Conservation (phyloP, 2,888 invertebrate genomes). For the Abrostola triplasia region DNA sequence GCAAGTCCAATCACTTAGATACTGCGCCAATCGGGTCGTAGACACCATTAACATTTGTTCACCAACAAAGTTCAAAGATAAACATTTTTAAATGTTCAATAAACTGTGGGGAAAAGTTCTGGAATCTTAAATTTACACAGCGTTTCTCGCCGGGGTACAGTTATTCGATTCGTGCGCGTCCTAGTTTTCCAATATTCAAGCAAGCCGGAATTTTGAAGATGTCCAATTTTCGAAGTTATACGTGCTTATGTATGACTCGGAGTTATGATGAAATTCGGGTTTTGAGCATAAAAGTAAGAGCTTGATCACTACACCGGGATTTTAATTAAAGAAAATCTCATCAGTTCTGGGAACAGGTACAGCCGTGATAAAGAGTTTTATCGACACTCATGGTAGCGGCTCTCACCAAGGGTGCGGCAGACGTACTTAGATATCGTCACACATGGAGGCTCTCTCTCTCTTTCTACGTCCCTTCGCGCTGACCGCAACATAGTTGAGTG, state of each 20-base stretch:
- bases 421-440: no score
- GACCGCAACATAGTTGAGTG: no score
- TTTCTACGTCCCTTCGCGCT: no score
- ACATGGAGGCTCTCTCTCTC: no score
- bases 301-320: not conserved
- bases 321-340: no score
- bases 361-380: no score
- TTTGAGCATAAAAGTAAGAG: not conserved
- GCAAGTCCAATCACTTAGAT: no score
- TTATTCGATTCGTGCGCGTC: slow-evolving; percentile 46
- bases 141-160: slow-evolving; percentile 27
- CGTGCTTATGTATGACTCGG: slow-evolving; percentile 11
- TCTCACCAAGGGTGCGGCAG: no score
- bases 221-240: slow-evolving; percentile 46
- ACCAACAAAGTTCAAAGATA: slow-evolving; percentile 11
- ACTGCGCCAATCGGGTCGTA: no score
- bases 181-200: slow-evolving; percentile 46
- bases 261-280: not conserved
- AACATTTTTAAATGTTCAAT: slow-evolving; percentile 43
- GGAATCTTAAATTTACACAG: slow-evolving; percentile 27
- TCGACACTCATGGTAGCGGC: no score
- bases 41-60: slow-evolving; percentile 14
- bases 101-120: slow-evolving; percentile 27
- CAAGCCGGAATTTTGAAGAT: slow-evolving; percentile 38
- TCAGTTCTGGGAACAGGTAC: no score